Base-by-base conservation (phyloP, 2,113 vertebrate species). In the Elephas maximus region DNA sequence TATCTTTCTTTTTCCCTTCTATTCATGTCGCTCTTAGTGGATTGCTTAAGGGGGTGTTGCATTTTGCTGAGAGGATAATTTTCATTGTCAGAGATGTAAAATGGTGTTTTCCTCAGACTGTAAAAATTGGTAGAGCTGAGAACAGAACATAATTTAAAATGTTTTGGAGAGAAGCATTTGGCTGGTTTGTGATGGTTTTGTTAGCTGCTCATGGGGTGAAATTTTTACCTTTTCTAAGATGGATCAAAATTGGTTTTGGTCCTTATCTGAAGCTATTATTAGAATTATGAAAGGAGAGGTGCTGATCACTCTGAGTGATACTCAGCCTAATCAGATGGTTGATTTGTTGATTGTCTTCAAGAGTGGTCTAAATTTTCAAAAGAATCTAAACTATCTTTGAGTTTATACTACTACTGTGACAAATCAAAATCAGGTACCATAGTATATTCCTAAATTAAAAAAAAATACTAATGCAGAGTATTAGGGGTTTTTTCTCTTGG, bases 1-100 rank as follows among this genome's bases (percentile, higher is more conserved):
- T 3, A 30, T 2, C 41, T 96, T 94, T 95, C 26, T 91, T 37
- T 91, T 92, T 97, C 4, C 18, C 69, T 95, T 83, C 92, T 91
- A 73, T 93, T 97, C 48, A 77, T 45, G 53, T 69, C 45, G 12
- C 51, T 74, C 63, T 5, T 87, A 30, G 53, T 3, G 44, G 41
- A 69, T 80, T 96, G 77, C 37, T 81, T 80, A 62, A 91, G 65
- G 21, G 21, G 86, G n/a, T 77, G 41, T 76, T 97, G 28, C 63
- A 37, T 65, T 88, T 87, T 37, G 57, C 53, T 63, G 71, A 84
- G 69, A 83, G 93, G 96, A 95, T 93, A 83, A 90, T 96, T 92
- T 97, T 92, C 71, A 83, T 81, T 71, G 92, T 96, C 91, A 91
- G 83, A 73, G 63, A 85, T 62, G 48, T 87, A 77, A 92, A 96